Evolutionary conservation across 2,113 vertebrate genomes (phyloP), one percentile per base, ranked within the genome.

Genomic region (Lepisosteus oculatus): DNA sequence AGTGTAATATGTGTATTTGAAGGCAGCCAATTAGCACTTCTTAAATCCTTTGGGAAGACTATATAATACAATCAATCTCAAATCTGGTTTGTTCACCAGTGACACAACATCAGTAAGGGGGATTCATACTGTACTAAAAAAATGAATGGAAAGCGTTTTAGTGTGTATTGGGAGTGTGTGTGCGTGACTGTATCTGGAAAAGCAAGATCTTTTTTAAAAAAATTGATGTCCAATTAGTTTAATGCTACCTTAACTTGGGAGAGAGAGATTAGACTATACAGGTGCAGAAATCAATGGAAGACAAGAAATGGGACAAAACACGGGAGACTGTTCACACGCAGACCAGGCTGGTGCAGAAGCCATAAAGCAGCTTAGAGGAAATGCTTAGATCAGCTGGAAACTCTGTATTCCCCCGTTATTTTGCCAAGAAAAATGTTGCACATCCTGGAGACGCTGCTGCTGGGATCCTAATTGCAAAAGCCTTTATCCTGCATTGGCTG

Each of bases 301-400:
- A 6, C 9, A 59, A 59, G 12, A 59, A 59, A 15, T 13, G 5
- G 47, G 57, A 59, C 57, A 59, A 59, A 13, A n/a, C 29, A 29
- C 1, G 29, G 57, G 14, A 13, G 14, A 59, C 14, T 59, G 14
- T 13, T 17, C 57, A 59, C 14, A 4, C 12, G 14, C 57, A 59
- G 47, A 1, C 47, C 47, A 9, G 47, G 47, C 5, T 9, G 47
- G 47, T 13, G 14, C 14, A 13, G 2, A 15, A n/a, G 57, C 14
- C 4, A 13, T 6, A 59, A 59, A 59, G 57, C 12, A 59, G 57
- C 6, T 59, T 59, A 3, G 12, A 15, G 14, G 57, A 59, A 59
- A n/a, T 59, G 57, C 57, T 59, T 59, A n/a, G 57, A 13, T 59
- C 57, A 59, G n/a, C 57, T 59, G 12, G 13, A 59, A 59, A 59